A percentile compares a stretch with the other conserved stretches of the same genome.
phyloP scores from a whole-genome alignment of 1,140 invertebrate genomes.

The Saccostrea echinata region DNA sequence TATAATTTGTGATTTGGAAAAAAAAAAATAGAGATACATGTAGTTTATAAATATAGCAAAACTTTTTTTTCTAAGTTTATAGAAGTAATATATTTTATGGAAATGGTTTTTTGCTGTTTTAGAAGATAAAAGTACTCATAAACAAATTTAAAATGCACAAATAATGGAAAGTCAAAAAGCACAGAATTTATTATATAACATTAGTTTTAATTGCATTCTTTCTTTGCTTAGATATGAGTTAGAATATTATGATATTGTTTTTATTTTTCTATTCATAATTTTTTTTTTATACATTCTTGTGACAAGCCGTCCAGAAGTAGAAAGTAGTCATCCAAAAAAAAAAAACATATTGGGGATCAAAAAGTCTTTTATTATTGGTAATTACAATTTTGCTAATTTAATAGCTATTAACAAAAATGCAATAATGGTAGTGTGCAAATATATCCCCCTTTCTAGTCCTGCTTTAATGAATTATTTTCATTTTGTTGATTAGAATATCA shows the following conservation, averaged over 20 bases:
- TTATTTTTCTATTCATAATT: slow-evolving; percentile 7
- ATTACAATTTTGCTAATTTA: background rate
- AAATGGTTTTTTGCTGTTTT: no score
- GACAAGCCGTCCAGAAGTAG: background rate
- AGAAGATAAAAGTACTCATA: no score
- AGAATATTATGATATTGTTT: background rate
- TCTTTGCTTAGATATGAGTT: background rate
- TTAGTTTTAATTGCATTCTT: background rate
- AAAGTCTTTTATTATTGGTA: background rate
- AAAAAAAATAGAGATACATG: no score
- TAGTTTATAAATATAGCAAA: no score
- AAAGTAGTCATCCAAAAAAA: background rate
- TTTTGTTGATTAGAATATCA: background rate
- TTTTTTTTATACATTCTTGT: background rate
- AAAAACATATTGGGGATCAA: background rate
- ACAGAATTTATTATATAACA: background rate
- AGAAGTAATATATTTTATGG: no score
- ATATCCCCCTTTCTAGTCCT: background rate
- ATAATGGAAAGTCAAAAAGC: background rate
- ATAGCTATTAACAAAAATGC: background rate
- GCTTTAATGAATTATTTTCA: background rate
- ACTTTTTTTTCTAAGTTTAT: no score
- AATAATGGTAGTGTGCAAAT: background rate
- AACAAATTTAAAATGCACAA: no score
- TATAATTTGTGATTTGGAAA: no score